These are phyloP conservation scores for Ochropacha duplaris DNA, from an alignment of 2,888 invertebrate species.

Conservation along the genomic window DNA sequence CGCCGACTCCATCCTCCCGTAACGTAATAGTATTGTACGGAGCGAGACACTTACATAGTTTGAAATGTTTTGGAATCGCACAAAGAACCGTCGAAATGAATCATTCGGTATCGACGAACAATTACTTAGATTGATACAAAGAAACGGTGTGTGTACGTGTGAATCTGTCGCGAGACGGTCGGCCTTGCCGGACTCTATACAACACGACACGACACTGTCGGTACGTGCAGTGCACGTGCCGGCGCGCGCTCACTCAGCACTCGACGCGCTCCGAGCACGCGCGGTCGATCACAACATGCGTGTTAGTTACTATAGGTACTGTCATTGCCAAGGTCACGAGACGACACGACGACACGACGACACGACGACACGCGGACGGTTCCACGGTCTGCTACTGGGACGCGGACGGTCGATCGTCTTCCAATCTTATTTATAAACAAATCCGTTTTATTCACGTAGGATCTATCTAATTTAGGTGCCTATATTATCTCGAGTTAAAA, in stretches of 20 bases:
- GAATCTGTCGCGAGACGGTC: background rate
- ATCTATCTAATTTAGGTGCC: background rate
- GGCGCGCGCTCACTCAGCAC: slow-evolving; percentile 11
- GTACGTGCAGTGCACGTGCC: background rate
- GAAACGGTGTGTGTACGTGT: background rate
- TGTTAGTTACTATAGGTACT: slow-evolving; percentile 15
- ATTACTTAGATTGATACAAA: background rate
- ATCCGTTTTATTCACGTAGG: background rate
- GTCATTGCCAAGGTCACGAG: slow-evolving; percentile 49
- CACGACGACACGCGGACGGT: too few species aligned
- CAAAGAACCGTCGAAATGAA: background rate
- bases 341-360: too few species aligned
- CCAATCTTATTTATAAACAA: background rate
- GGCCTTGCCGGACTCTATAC: too few species aligned
- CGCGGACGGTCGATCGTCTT: slow-evolving; percentile 15
- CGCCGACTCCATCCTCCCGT: too few species aligned
- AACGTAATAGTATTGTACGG: too few species aligned
- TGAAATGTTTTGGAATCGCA: background rate
- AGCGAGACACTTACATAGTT: background rate
- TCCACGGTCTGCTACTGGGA: slow-evolving; percentile 17
- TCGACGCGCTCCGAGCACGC: slow-evolving; percentile 17
- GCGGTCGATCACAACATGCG: slow-evolving; percentile 8
- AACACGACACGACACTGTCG: too few species aligned
- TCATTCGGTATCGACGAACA: background rate
- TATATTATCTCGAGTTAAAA: background rate